Evolutionary conservation across 2,888 invertebrate species (phyloP).

Genomic region (Eustalomyia histrio): DNA sequence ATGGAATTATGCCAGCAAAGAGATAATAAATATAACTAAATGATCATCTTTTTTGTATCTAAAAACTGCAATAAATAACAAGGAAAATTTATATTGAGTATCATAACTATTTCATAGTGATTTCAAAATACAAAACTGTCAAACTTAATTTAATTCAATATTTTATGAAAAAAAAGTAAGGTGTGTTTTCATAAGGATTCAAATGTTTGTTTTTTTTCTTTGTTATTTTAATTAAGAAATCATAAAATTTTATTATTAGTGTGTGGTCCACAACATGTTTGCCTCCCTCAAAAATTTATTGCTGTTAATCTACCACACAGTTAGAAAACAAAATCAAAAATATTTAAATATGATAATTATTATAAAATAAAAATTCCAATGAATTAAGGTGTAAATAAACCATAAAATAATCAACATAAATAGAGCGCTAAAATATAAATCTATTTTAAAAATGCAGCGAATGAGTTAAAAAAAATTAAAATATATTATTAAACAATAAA

Average conservation of each 20-base stretch:
- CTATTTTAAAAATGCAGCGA: not conserved
- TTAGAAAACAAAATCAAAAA: not conserved
- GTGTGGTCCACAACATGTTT: not conserved
- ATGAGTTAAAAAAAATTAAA: not conserved
- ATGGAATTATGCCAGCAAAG: no score
- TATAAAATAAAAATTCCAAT: not conserved
- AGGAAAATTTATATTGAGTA: no score
- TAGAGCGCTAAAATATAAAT: not conserved
- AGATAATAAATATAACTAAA: no score
- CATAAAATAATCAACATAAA: not conserved
- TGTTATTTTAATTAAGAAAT: constrained; percentile 51
- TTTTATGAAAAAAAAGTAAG: not conserved
- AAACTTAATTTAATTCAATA: no score
- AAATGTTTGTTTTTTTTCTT: constrained; percentile 19
- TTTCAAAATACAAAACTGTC: not conserved
- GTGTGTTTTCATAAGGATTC: constrained; percentile 43
- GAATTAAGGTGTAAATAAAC: not conserved
- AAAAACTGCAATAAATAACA: no score
- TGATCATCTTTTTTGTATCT: no score
- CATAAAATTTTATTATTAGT: constrained; percentile 20
- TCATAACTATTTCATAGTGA: not conserved
- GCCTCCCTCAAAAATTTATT: not conserved
- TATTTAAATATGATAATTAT: not conserved
- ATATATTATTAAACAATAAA: not conserved
- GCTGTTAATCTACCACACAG: not conserved